phyloP scores from a whole-genome alignment of 2,797 vertebrate genomes.

The Acridotheres tristis region DNA sequence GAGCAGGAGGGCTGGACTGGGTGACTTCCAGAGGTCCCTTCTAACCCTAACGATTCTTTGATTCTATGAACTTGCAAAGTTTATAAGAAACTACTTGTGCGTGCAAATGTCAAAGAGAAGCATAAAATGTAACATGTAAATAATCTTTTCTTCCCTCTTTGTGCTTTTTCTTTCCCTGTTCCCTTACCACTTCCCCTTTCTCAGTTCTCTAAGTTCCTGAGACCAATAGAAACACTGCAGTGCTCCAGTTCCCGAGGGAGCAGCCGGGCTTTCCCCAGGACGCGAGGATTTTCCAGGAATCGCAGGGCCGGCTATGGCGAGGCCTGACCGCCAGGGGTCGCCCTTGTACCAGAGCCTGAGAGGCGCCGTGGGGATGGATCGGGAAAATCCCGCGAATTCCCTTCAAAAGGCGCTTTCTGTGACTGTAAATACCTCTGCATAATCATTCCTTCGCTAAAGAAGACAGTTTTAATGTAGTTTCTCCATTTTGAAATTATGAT shows the following conservation, averaged over 20 bases:
- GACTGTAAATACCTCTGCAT: background rate
- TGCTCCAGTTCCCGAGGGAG: background rate
- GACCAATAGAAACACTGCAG: too few species aligned
- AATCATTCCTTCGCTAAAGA: background rate
- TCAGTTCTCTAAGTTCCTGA: background rate
- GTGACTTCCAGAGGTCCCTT: background rate
- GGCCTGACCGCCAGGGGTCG: conserved; percentile 34
- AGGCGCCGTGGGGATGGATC: background rate
- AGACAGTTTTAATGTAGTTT: background rate
- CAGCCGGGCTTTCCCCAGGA: background rate
- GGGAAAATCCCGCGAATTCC: background rate
- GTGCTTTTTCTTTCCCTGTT: background rate
- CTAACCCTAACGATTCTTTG: background rate
- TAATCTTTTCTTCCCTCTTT: background rate
- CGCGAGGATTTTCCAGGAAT: accelerated
- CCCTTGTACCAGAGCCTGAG: conserved; percentile 19
- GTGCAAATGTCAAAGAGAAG: background rate
- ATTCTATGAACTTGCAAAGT: background rate
- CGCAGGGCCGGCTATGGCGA: background rate
- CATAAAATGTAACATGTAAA: background rate
- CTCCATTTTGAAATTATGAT: conserved; percentile 1
- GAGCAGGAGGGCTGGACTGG: background rate
- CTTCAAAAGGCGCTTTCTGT: background rate
- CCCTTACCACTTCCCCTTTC: background rate
- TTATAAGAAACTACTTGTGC: background rate